These are phyloP conservation scores for Phrynosoma platyrhinos DNA, from an alignment of 2,113 vertebrate genomes.

Conservation along the genomic window DNA sequence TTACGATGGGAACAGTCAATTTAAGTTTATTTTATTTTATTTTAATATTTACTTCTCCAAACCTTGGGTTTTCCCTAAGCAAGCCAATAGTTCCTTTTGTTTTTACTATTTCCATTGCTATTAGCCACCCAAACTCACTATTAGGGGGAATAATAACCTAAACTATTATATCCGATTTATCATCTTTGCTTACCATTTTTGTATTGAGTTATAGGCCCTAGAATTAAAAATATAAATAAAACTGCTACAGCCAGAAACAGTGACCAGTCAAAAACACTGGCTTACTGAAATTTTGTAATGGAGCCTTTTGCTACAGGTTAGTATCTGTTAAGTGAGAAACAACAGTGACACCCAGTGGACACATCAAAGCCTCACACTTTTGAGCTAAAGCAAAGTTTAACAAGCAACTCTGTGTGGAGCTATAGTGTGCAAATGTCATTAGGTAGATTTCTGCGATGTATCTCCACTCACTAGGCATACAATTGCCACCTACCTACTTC, in stretches of 20 bases:
- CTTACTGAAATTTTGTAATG: conserved; percentile 25
- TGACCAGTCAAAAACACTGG: background rate
- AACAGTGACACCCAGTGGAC: conserved; percentile 70
- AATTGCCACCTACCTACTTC: background rate
- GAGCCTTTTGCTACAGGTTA: background rate
- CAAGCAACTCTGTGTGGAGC: background rate
- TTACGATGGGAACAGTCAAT: background rate
- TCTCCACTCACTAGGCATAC: background rate
- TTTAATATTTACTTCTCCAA: background rate
- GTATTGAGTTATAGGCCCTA: background rate
- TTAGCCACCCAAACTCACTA: background rate
- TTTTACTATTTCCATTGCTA: background rate
- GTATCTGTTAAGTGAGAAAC: conserved; percentile 46
- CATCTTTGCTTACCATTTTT: background rate
- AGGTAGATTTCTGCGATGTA: background rate
- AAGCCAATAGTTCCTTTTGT: background rate
- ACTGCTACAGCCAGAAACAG: no score
- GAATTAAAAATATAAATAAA: background rate
- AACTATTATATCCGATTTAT: background rate
- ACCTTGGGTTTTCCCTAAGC: background rate
- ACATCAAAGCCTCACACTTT: background rate
- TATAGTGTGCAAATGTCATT: background rate
- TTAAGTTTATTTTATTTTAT: background rate
- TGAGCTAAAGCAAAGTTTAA: background rate
- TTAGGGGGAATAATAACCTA: background rate